Conservation (phyloP, 2,113 vertebrate genomes). For the Petrocephalus microphthalmus region DNA sequence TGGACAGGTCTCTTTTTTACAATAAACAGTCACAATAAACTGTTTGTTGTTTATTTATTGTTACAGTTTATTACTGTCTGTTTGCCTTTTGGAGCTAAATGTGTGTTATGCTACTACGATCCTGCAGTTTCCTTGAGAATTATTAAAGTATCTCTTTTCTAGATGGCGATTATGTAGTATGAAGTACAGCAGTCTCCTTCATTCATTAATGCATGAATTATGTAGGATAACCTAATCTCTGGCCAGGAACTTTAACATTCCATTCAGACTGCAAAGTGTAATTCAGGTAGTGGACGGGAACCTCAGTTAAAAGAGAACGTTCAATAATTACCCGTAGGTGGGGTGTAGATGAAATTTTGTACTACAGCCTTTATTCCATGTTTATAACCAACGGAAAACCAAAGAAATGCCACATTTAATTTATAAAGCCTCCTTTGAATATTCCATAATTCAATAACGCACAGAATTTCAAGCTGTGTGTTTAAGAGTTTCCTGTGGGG, state of each 20-base stretch:
- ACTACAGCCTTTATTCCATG: background rate
- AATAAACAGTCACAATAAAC: background rate
- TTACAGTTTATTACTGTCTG: background rate
- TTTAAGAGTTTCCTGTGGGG: background rate
- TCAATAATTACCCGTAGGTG: background rate
- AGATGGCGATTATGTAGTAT: background rate
- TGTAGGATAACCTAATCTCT: background rate
- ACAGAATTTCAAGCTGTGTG: background rate
- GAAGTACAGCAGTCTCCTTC: background rate
- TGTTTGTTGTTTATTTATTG: background rate
- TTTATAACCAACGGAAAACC: slow-evolving; percentile 47
- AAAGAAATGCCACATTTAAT: slow-evolving; percentile 72
- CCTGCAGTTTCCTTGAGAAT: background rate
- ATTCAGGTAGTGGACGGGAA: background rate
- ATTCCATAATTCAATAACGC: slow-evolving; percentile 49
- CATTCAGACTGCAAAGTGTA: background rate
- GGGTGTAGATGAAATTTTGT: background rate
- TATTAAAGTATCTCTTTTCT: background rate
- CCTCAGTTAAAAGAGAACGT: background rate
- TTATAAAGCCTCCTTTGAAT: slow-evolving; percentile 69
- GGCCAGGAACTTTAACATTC: background rate
- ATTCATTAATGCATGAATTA: background rate
- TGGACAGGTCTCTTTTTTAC: background rate
- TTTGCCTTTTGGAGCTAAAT: background rate
- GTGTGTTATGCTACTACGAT: background rate